Conservation (phyloP, 2,113 vertebrate species). For the Otis tarda region DNA sequence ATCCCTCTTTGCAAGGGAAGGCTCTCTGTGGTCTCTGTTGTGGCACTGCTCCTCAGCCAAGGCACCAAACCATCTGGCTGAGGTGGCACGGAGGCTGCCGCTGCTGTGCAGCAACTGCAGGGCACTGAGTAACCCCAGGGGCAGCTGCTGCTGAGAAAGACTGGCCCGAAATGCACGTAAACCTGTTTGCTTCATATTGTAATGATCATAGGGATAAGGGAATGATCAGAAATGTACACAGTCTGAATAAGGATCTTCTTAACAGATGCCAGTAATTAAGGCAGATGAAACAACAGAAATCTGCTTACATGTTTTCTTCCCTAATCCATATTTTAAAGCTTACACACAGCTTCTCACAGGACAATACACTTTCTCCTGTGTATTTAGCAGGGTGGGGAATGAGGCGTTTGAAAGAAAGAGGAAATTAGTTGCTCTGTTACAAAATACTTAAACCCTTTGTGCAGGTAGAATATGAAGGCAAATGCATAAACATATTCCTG, state of each 20-base stretch:
- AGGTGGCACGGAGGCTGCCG: rapidly evolving
- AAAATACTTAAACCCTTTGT: neutral
- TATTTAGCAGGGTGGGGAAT: neutral
- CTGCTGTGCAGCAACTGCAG: neutral
- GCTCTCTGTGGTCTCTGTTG: neutral
- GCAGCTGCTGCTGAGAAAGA: neutral
- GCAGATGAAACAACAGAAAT: neutral
- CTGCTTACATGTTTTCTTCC: neutral
- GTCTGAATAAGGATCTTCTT: neutral
- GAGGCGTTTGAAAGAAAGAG: neutral
- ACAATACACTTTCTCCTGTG: neutral
- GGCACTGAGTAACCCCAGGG: neutral
- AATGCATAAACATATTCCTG: neutral
- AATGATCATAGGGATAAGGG: neutral
- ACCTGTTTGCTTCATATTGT: neutral
- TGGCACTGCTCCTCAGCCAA: neutral
- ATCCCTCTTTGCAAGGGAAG: neutral
- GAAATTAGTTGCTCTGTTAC: neutral
- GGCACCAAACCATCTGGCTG: rapidly evolving
- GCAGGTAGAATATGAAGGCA: neutral
- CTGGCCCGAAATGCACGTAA: rapidly evolving
- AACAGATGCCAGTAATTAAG: neutral
- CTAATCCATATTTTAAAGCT: neutral
- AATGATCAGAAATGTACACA: neutral
- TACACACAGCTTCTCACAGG: neutral